Conservation (phyloP, 2,888 invertebrate genomes). For the Invenusta paracnida region DNA sequence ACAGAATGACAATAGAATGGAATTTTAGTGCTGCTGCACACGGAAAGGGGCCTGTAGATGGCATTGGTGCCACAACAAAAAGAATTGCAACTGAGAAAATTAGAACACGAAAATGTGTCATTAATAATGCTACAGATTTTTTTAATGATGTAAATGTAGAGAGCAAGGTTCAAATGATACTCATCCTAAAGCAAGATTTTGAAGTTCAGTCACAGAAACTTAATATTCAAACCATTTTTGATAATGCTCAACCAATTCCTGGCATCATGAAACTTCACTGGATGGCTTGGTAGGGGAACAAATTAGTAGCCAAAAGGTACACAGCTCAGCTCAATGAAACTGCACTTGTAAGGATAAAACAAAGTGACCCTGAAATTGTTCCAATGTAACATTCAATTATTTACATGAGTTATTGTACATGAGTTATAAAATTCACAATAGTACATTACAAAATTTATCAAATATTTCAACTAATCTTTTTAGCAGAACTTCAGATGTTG, state of each 20-base stretch:
- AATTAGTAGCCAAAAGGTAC: conserved; percentile 26
- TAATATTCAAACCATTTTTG: conserved; percentile 23
- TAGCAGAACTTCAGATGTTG: conserved; percentile 26
- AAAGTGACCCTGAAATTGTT: conserved; percentile 29
- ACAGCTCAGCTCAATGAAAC: conserved; percentile 17
- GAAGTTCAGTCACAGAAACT: conserved; percentile 24
- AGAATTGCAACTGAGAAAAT: conserved; percentile 34
- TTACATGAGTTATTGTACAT: conserved; percentile 22
- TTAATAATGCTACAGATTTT: conserved; percentile 39
- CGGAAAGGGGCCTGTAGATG: conserved; percentile 44
- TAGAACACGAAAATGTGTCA: conserved; percentile 30
- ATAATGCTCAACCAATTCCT: conserved; percentile 29
- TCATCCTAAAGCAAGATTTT: conserved; percentile 26
- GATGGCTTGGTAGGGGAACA: conserved; percentile 26
- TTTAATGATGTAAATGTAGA: conserved; percentile 36
- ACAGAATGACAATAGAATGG: conserved; percentile 36
- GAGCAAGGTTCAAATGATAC: conserved; percentile 29
- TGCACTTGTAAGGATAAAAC: conserved; percentile 22
- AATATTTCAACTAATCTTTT: conserved; percentile 27
- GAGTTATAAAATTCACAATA: conserved; percentile 26
- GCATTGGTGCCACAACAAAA: conserved; percentile 42
- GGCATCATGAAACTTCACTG: conserved; percentile 29
- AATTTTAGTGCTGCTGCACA: conserved; percentile 39
- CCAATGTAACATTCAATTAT: conserved; percentile 16
- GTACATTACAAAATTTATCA: conserved; percentile 25